A percentile compares a stretch with the other conserved stretches of the same genome.
Evolutionary conservation across 2,797 vertebrate species (phyloP).

Genomic region (Hoplostethus atlanticus): DNA sequence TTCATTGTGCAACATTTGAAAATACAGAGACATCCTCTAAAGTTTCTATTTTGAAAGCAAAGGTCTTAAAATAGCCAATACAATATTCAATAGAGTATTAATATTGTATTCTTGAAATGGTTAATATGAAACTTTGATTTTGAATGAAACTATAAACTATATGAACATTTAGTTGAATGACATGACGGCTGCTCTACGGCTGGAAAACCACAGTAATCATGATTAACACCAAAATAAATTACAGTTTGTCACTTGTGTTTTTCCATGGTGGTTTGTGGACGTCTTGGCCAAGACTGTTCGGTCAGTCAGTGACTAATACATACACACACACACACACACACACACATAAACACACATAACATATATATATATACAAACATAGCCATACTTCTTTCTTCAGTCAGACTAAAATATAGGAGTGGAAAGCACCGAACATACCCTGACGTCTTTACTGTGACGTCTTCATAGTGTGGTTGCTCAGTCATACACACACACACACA

Average conservation of each 20-base stretch:
- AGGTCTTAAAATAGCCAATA: neutral
- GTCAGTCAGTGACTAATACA: constrained; percentile 57
- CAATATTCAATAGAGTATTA: neutral
- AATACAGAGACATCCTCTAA: neutral
- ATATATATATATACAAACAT: constrained; percentile 42
- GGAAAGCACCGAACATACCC: constrained; percentile 52
- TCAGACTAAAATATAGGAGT: constrained; percentile 55
- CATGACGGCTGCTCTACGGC: too few species aligned
- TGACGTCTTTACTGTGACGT: constrained; percentile 47
- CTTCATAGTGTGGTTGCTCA: constrained; percentile 43
- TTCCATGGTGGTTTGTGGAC: constrained; percentile 23
- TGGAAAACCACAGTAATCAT: neutral
- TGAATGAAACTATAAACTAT: constrained; percentile 28
- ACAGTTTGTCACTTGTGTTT: constrained; percentile 24
- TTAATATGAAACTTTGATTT: constrained; percentile 2
- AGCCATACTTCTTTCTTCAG: constrained; percentile 56
- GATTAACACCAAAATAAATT: constrained; percentile 6
- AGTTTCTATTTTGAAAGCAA: neutral
- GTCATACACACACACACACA: neutral
- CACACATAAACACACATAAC: neutral
- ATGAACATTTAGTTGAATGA: too few species aligned
- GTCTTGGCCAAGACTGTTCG: constrained; percentile 13
- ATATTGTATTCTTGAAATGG: too few species aligned
- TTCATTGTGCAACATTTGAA: constrained; percentile 2
- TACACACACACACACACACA: neutral